Conservation (phyloP, 1,140 invertebrate genomes). For the Mesaphorura yosii region DNA sequence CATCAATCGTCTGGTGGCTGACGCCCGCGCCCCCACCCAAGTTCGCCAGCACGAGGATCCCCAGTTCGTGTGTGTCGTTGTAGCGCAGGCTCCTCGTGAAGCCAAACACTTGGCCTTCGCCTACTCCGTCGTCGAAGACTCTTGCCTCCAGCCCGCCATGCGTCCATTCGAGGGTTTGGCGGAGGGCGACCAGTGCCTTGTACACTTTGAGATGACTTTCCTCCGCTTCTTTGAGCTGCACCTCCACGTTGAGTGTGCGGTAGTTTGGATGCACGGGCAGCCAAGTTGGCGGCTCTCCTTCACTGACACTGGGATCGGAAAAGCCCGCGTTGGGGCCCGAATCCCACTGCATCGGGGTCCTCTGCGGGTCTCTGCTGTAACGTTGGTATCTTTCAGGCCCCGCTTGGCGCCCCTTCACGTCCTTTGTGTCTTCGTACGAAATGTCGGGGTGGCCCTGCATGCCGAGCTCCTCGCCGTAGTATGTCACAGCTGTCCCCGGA, state of each 20-base stretch:
- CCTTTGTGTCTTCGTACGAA: constrained; percentile 35
- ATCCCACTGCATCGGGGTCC: constrained; percentile 64
- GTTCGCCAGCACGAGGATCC: too few species aligned
- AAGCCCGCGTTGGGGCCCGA: constrained; percentile 46
- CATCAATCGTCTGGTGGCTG: too few species aligned
- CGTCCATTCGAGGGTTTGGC: constrained; percentile 10
- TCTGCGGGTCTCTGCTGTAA: constrained; percentile 50
- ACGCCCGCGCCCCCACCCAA: too few species aligned
- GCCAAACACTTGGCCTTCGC: constrained; percentile 13
- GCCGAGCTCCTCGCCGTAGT: constrained; percentile 72
- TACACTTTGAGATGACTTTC: constrained; percentile 31
- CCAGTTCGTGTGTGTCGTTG: too few species aligned
- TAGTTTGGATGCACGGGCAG: constrained; percentile 50
- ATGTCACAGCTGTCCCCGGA: constrained; percentile 59
- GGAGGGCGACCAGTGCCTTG: constrained; percentile 35
- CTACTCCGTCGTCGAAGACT: background rate
- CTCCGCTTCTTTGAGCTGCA: constrained; percentile 36
- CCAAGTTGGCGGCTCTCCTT: constrained; percentile 48
- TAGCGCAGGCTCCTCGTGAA: too few species aligned
- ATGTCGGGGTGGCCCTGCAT: constrained; percentile 55
- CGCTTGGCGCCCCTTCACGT: constrained; percentile 39
- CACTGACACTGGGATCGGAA: too few species aligned
- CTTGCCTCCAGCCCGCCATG: constrained; percentile 8
- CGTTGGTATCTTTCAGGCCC: constrained; percentile 40
- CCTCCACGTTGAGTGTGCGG: constrained; percentile 40